A percentile compares a stretch with the other conserved stretches of the same genome.
phyloP scores from a whole-genome alignment of 2,888 invertebrate species.

The Meloe dianella region DNA sequence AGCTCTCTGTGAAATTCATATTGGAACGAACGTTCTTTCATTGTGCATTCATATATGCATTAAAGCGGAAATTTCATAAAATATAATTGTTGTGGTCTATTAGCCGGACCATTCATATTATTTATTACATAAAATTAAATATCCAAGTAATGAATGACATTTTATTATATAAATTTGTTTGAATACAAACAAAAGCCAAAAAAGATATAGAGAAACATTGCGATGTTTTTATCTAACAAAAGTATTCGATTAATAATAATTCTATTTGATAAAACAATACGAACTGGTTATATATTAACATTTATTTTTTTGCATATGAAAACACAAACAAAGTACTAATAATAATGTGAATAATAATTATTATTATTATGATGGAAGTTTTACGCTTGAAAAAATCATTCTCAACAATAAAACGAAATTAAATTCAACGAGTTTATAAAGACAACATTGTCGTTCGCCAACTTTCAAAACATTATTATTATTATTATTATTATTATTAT shows the following conservation, averaged over 20 bases:
- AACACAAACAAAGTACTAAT: no score
- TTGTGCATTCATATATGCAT: slow-evolving; percentile 20
- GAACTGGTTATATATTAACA: background rate
- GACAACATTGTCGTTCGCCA: background rate
- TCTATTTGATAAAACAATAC: background rate
- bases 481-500: no score
- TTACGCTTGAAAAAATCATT: slow-evolving; percentile 21
- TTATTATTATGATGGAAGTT: slow-evolving; percentile 13
- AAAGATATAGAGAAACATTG: background rate
- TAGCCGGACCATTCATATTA: slow-evolving; percentile 10
- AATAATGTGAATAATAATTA: slow-evolving; percentile 19
- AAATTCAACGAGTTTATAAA: background rate
- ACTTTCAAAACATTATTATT: no score
- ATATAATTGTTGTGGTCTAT: slow-evolving; percentile 22
- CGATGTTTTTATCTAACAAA: background rate
- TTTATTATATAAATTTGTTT: background rate
- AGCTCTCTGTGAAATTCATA: slow-evolving; percentile 25
- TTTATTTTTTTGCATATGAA: slow-evolving; percentile 15
- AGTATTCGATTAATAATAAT: background rate
- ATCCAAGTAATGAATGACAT: background rate
- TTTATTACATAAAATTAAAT: slow-evolving; percentile 14
- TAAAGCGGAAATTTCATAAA: slow-evolving; percentile 26
- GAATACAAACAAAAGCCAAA: background rate
- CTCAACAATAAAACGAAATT: slow-evolving; percentile 14
- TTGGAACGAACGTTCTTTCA: slow-evolving; percentile 23